Conservation (phyloP, 2,888 invertebrate species). For the Epicampocera succincta region DNA sequence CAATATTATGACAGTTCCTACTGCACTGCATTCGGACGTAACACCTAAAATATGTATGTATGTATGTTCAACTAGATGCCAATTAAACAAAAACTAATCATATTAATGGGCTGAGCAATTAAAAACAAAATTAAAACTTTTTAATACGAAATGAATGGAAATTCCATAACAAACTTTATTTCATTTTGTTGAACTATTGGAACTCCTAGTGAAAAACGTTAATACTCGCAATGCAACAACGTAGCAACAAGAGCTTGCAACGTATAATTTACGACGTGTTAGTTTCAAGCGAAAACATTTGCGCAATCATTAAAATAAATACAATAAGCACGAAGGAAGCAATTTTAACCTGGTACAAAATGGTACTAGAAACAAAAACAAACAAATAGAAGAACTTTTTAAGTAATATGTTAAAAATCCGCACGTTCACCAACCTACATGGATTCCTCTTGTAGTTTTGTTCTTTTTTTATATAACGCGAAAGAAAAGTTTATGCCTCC, state of each 20-base stretch:
- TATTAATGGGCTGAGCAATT: constrained; percentile 49
- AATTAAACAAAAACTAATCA: constrained; percentile 42
- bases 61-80: too few relatives aligned
- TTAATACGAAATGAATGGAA: constrained; percentile 32
- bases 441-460: constrained; percentile 4
- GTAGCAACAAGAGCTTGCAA: constrained; percentile 19
- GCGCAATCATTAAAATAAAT: constrained; percentile 69
- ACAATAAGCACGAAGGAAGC: constrained; percentile 21
- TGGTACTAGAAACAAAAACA: constrained; percentile 62
- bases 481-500: constrained; percentile 38
- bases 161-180: constrained; percentile 37
- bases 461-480: constrained; percentile 11
- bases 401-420: constrained; percentile 45
- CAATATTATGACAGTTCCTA: too few relatives aligned
- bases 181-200: constrained; percentile 1
- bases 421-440: constrained; percentile 8
- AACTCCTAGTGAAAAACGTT: constrained; percentile 13
- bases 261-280: constrained; percentile 68
- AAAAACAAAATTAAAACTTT: constrained; percentile 24
- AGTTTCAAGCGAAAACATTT: constrained; percentile 65
- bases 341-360: constrained; percentile 63
- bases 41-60: too few relatives aligned
- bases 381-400: constrained; percentile 34
- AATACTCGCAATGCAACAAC: constrained; percentile 17
- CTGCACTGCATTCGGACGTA: too few relatives aligned